Percentiles rank a stretch among this genome's conserved stretches.
These are phyloP conservation scores for Rhinophrynus dorsalis DNA, from an alignment of 2,797 vertebrate species.

Conservation along the genomic window DNA sequence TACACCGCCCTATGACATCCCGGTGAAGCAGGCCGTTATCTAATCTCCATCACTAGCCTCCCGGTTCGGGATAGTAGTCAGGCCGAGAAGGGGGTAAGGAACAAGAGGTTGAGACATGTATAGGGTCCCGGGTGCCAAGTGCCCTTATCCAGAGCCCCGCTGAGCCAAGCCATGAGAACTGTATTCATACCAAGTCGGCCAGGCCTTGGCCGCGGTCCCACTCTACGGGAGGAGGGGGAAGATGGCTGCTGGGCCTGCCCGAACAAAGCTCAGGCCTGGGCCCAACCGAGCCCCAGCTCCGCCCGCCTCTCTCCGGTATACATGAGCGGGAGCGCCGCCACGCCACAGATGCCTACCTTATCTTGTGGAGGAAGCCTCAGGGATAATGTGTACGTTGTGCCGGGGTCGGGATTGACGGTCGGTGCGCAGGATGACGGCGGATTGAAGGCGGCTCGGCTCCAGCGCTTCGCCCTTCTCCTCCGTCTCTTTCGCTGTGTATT, in stretches of 20 bases:
- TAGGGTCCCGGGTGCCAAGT: background rate
- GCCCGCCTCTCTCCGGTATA: background rate
- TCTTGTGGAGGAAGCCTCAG: conserved; percentile 59
- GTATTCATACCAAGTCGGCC: background rate
- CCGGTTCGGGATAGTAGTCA: too few relatives aligned
- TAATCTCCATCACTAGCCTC: background rate
- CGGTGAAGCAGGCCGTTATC: too few relatives aligned
- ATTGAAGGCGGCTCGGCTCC: conserved; percentile 56
- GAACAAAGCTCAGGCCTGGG: conserved; percentile 29
- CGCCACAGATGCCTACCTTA: conserved; percentile 61
- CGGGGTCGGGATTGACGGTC: conserved; percentile 50
- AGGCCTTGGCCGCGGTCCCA: background rate
- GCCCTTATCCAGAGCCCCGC: background rate
- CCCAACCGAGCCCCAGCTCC: background rate
- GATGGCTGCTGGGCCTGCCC: conserved; percentile 30
- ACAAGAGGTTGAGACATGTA: background rate
- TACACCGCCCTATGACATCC: too few relatives aligned
- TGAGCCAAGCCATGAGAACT: too few relatives aligned
- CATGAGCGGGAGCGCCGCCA: background rate
- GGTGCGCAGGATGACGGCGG: conserved; percentile 68
- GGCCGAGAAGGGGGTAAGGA: background rate
- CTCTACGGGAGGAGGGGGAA: conserved; percentile 12
- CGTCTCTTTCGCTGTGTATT: conserved; percentile 22
- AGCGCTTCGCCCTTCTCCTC: conserved; percentile 50
- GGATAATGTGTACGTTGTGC: conserved; percentile 54